Evolutionary conservation across 53 echinoderm and acorn worm genomes (phyloP).

Genomic region (Mesocentrotus franciscanus): DNA sequence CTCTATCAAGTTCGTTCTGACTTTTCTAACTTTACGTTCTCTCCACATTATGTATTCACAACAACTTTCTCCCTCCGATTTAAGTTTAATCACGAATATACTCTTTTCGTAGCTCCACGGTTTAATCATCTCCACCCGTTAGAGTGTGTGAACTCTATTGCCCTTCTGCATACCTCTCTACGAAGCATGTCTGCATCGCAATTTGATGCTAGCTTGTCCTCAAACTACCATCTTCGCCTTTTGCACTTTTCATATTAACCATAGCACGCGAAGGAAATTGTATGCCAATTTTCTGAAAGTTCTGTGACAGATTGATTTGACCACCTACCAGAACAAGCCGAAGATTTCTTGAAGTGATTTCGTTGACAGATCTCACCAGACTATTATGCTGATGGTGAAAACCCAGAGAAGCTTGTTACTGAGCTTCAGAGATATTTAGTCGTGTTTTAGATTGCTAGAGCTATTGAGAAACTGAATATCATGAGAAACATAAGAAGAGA

Average conservation of each 20-base stretch:
- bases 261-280: slow-evolving; percentile 58
- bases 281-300: slow-evolving; percentile 52
- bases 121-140: neutral
- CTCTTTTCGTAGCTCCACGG: too few relatives aligned
- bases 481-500: neutral
- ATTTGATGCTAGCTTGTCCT: slow-evolving; percentile 46
- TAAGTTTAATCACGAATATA: neutral
- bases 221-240: slow-evolving; percentile 11
- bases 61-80: neutral
- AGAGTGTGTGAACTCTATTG: slow-evolving; percentile 28
- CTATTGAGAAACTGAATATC: neutral
- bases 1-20: neutral
- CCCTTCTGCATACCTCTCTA: slow-evolving; percentile 12
- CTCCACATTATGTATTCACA: neutral
- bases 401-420: neutral
- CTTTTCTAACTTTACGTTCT: neutral
- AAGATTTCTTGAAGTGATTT: slow-evolving; percentile 33
- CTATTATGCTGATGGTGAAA: neutral
- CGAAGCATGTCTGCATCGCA: slow-evolving; percentile 19
- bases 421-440: neutral
- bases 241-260: slow-evolving; percentile 59
- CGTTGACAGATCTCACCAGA: slow-evolving; percentile 43
- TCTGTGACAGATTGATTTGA: slow-evolving; percentile 46
- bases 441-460: neutral
- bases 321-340: slow-evolving; percentile 41